These are phyloP conservation scores for Melipona beecheii DNA, from an alignment of 2,888 invertebrate genomes.

Conservation along the genomic window DNA sequence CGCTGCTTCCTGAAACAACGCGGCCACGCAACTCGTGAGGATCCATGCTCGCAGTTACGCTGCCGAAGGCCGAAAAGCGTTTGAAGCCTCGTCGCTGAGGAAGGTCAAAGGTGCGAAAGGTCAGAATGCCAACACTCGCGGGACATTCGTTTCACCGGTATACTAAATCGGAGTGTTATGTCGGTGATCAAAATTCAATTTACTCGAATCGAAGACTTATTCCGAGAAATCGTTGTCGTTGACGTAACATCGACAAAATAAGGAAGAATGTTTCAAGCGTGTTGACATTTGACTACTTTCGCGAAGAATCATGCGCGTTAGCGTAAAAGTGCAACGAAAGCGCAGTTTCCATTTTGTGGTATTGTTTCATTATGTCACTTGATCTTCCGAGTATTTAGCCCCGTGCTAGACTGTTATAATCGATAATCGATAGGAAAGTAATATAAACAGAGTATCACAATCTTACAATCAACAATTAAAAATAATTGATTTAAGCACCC, in stretches of 20 bases:
- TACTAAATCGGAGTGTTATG: background rate
- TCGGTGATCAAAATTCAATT: constrained; percentile 38
- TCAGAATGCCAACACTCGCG: background rate
- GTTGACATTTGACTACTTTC: no score
- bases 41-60: background rate
- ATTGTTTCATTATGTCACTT: no score
- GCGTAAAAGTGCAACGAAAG: no score
- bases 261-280: background rate
- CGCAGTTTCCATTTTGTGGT: no score
- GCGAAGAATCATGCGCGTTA: no score
- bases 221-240: background rate
- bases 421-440: no score
- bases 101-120: constrained; percentile 1
- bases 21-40: background rate
- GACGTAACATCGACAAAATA: background rate
- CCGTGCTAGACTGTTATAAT: no score
- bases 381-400: no score
- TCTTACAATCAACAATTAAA: no score
- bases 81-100: background rate
- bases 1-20: constrained; percentile 81
- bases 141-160: background rate
- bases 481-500: no score
- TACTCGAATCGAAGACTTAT: constrained; percentile 7
- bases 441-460: no score
- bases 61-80: constrained; percentile 12